Base-by-base conservation (phyloP, 2,797 vertebrate species). In the Otolemur crassicaudatus region DNA sequence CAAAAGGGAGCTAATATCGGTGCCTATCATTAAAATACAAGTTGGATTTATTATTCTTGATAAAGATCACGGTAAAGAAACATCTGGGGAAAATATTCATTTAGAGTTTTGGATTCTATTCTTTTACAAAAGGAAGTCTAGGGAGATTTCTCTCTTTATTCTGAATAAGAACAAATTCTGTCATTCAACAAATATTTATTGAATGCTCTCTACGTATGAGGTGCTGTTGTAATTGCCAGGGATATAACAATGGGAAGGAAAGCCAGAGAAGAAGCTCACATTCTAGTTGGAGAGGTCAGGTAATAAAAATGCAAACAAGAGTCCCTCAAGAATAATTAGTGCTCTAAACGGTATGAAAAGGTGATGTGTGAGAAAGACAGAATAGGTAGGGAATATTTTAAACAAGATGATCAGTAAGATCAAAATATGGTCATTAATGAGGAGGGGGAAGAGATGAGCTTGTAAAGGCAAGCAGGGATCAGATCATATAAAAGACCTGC, bases 131-230 rank as follows among this genome's bases (percentile, higher is more conserved):
- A 6, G 72, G 67, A 89, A 31, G 22, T 43, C 56, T 84, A 87
- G 19, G 14, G 77, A 83, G 25, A 93, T 81, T 92, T 94, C 79
- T 91, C 94, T 92, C 22, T 19, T 88, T 93, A 85, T 94, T 94
- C 79, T 77, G 46, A 91, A 76, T 70, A 84, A 92, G 49, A 83
- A 87, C 60, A 86, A 95, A 53, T 73, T 61, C 16, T 10, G 17
- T 87, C 53, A 67, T 79, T 95, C 46, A 67, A 43, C 69, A 86
- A 73, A 40, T 58, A 73, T 75, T 79, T 92, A 43, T 34, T 72
- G 56, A 87, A 46, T 80, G 29, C 16, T 60, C 86, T 58, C 34
- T 73, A 63, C 49, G 20, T 22, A 34, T 53, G 80, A 82, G 12
- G 7, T 29, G 46, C 7, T 69, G 25, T 46, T 49, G 25, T 77